Evolutionary conservation across 1,140 invertebrate genomes (phyloP).

Genomic region (Gonioctena quinquepunctata): DNA sequence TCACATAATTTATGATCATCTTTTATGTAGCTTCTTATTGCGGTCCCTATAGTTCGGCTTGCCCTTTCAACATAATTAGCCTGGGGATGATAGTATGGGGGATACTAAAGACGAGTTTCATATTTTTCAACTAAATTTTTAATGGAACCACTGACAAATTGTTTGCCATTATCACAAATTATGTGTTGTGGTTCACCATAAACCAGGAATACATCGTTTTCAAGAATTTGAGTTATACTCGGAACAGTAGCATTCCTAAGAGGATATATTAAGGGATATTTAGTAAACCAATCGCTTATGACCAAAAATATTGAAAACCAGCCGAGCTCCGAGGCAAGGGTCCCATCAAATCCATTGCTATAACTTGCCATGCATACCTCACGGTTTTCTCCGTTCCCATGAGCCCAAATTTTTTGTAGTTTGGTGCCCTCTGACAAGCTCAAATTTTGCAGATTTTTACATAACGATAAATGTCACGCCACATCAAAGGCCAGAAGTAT

Average conservation of each 20-base stretch:
- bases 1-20: slow-evolving; percentile 24
- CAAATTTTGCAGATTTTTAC: neutral
- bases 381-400: slow-evolving; percentile 32
- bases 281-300: slow-evolving; percentile 27
- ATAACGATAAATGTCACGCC: neutral
- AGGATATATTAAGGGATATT: slow-evolving; percentile 23
- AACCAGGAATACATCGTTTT: slow-evolving; percentile 29
- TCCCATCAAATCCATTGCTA: slow-evolving; percentile 23
- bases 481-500: slow-evolving; percentile 18
- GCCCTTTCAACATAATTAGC: slow-evolving; percentile 24
- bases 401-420: neutral
- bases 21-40: slow-evolving; percentile 24
- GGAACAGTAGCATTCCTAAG: slow-evolving; percentile 16
- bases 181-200: slow-evolving; percentile 26
- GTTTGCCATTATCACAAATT: slow-evolving; percentile 14
- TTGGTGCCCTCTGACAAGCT: neutral
- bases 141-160: slow-evolving; percentile 15
- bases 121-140: neutral
- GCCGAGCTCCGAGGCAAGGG: slow-evolving; percentile 30
- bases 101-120: slow-evolving; percentile 17
- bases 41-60: slow-evolving; percentile 20
- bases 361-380: slow-evolving; percentile 27
- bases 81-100: slow-evolving; percentile 18
- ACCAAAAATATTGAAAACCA: slow-evolving; percentile 25
- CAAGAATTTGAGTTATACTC: slow-evolving; percentile 22